Evolutionary conservation across 1,140 invertebrate genomes (phyloP), one percentile per base, ranked within the genome.

Genomic region (Drosophila nebulosa): DNA sequence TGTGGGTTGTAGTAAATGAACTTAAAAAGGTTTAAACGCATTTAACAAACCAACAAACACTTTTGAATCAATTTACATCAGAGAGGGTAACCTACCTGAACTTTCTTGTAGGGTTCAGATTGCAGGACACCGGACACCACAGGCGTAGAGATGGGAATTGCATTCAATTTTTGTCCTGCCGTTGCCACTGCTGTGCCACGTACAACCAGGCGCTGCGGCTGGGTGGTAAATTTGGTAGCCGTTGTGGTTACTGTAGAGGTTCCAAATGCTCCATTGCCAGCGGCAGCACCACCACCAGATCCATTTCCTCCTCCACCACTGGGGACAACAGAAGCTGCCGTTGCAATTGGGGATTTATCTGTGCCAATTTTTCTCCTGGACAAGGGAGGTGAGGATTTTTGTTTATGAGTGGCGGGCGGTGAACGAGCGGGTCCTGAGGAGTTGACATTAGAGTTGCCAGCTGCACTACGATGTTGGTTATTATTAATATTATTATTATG

Each of bases 21-120:
- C 51, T 21, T 0, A 18, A 18, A 30, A 0, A 22, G n/a, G n/a
- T 57, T 36, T n/a, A 39, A 22, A 21, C 2, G 53, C 4, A 35
- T 39, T 18, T 10, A 3, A 24, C 18, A 52, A 6, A 24, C 18
- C 9, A 22, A 30, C 51, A 53, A 4, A 30, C 27, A 62, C 24
- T 21, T 14, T 7, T 61, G 21, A 9, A 7, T 10, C 3, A 51
- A 6, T n/a, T n/a, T 30, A 1, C 3, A 27, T n/a, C 30, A 4
- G n/a, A 46, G 16, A 21, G 2, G 0, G 2, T 22, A 27, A 51
- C 84, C 52, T 57, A 88, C 83, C 83, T 88, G 83, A 46, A 88
- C 83, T 55, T 88, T 88, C 24, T 89, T 88, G 32, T 83, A 89
- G 4, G 83, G 85, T 56, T 88, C 83, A 18, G 83, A 89, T 22